Percentiles rank a stretch among this genome's conserved stretches.
Evolutionary conservation across 2,888 invertebrate genomes (phyloP).

Genomic region (Monopis laevigella): DNA sequence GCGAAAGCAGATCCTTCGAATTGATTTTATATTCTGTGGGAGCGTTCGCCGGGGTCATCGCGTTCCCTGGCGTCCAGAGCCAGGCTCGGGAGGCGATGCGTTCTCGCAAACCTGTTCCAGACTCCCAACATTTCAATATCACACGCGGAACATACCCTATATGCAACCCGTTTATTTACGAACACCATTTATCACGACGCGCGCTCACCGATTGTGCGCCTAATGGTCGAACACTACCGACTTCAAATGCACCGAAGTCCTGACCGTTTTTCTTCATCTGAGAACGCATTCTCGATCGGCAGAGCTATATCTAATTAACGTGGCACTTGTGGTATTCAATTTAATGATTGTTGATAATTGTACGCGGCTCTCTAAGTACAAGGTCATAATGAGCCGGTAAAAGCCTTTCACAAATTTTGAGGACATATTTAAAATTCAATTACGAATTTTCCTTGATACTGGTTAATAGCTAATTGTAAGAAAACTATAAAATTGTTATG

Average conservation of each 20-base stretch:
- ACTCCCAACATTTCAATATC: constrained; percentile 52
- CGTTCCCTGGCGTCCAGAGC: constrained; percentile 40
- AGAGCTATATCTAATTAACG: constrained; percentile 29
- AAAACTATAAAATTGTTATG: too few relatives aligned
- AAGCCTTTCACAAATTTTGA: constrained; percentile 3
- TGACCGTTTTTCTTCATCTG: too few relatives aligned
- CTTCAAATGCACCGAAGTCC: constrained; percentile 8
- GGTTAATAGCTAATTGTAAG: too few relatives aligned
- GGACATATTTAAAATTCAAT: too few relatives aligned
- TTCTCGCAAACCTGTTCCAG: constrained; percentile 47
- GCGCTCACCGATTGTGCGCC: constrained; percentile 20
- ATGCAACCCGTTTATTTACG: constrained; percentile 36
- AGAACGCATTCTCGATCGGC: constrained; percentile 16
- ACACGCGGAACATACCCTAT: constrained; percentile 29
- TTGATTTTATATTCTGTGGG: constrained; percentile 51
- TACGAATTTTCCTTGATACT: too few relatives aligned
- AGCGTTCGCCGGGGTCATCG: constrained; percentile 45
- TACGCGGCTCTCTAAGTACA: constrained; percentile 4
- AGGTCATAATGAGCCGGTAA: constrained; percentile 5
- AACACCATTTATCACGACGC: constrained; percentile 28
- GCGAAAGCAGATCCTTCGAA: constrained; percentile 31
- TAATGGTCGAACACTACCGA: constrained; percentile 18
- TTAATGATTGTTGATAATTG: constrained; percentile 23
- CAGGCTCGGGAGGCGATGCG: constrained; percentile 19
- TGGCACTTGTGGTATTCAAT: constrained; percentile 25